phyloP scores from a whole-genome alignment of 2,888 invertebrate genomes.

The Sesia apiformis region DNA sequence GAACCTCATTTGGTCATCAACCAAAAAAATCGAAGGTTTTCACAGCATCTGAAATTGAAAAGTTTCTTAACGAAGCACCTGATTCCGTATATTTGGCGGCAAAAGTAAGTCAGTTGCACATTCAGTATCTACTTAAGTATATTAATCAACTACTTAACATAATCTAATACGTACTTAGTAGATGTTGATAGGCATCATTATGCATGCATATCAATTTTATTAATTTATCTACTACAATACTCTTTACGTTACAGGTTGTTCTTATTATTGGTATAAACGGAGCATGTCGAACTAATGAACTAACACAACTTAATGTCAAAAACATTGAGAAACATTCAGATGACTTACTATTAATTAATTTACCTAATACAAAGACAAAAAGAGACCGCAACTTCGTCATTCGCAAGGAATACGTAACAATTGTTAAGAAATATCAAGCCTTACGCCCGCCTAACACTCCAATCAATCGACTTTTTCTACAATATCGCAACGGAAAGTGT shows the following conservation, averaged over 20 bases:
- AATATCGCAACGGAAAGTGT: constrained; percentile 8
- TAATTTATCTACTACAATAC: too few relatives aligned
- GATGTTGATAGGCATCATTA: not conserved
- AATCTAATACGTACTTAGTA: not conserved
- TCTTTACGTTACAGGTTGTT: constrained; percentile 6
- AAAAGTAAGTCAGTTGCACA: constrained; percentile 6
- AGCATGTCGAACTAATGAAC: constrained; percentile 6
- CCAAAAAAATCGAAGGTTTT: constrained; percentile 4
- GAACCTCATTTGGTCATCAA: not conserved
- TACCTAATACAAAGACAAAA: constrained; percentile 4
- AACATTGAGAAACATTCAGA: constrained; percentile 3
- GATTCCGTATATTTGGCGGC: constrained; percentile 1
- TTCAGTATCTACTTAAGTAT: too few relatives aligned
- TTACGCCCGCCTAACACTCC: constrained; percentile 3
- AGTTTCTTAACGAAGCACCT: constrained; percentile 5
- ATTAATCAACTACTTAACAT: too few relatives aligned
- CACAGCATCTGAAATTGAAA: constrained; percentile 3
- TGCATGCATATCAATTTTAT: constrained; percentile 2
- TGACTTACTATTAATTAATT: constrained; percentile 1
- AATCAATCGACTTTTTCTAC: constrained; percentile 7
- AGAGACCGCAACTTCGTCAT: constrained; percentile 4
- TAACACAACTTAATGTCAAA: constrained; percentile 4
- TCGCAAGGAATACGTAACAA: not conserved
- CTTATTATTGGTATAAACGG: constrained; percentile 7
- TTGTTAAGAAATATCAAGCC: constrained; percentile 6